These are phyloP conservation scores for Lycophotia porphyrea DNA, from an alignment of 2,888 invertebrate species.

Conservation along the genomic window DNA sequence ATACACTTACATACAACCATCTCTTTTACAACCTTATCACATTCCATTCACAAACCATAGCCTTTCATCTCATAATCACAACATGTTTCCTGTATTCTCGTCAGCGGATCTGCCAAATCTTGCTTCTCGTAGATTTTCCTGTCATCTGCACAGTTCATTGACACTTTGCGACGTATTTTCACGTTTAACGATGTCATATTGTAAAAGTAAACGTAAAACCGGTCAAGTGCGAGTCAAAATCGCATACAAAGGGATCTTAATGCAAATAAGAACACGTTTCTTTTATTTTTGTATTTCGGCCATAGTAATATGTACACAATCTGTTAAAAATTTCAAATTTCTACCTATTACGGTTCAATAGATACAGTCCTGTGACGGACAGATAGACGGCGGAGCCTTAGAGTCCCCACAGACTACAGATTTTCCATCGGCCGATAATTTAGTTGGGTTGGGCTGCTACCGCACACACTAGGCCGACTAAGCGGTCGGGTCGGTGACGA, in stretches of 20 bases:
- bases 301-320: background rate
- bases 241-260: background rate
- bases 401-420: background rate
- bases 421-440: background rate
- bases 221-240: background rate
- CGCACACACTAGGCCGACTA: too few relatives aligned
- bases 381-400: background rate
- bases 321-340: background rate
- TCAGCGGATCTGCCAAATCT: slow-evolving; percentile 17
- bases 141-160: slow-evolving; percentile 53
- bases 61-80: slow-evolving; percentile 22
- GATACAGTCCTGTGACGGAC: background rate
- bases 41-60: slow-evolving; percentile 7
- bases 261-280: background rate
- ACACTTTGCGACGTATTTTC: slow-evolving; percentile 54
- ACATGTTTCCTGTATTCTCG: slow-evolving; percentile 25
- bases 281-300: background rate
- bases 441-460: background rate
- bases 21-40: slow-evolving; percentile 4
- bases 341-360: too few relatives aligned
- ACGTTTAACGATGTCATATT: slow-evolving; percentile 51
- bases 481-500: too few relatives aligned
- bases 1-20: background rate
- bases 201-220: slow-evolving; percentile 47
- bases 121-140: slow-evolving; percentile 33